A percentile compares a stretch with the other conserved stretches of the same genome.
Evolutionary conservation across 2,113 vertebrate species (phyloP).

Genomic region (Eudorcas thomsonii): DNA sequence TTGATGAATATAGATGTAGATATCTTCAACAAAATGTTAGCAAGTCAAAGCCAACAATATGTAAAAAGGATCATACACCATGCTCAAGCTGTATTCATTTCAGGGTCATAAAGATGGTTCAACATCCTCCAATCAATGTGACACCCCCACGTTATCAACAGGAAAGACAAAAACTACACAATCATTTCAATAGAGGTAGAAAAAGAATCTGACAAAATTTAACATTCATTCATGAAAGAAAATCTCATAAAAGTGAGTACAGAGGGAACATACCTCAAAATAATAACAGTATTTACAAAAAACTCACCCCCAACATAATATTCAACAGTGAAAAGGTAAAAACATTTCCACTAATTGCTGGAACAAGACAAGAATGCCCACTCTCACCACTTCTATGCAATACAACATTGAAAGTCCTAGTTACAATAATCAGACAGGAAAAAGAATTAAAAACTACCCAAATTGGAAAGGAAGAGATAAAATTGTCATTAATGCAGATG

Average conservation of each 20-base stretch:
- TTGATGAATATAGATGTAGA: neutral
- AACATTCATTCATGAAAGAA: neutral
- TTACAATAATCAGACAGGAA: neutral
- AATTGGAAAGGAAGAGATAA: neutral
- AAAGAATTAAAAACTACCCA: neutral
- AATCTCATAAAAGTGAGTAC: neutral
- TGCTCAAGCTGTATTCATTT: neutral
- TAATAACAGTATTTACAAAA: neutral
- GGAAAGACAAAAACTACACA: neutral
- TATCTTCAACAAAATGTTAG: neutral
- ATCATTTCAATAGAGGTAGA: neutral
- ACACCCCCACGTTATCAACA: neutral
- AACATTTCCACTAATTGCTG: neutral
- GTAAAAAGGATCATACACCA: neutral
- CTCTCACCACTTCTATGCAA: neutral
- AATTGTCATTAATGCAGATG: neutral
- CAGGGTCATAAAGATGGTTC: neutral
- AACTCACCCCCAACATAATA: neutral
- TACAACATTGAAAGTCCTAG: neutral
- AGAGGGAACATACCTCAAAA: neutral
- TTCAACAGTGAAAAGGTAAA: neutral
- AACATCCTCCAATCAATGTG: neutral
- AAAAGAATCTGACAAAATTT: neutral
- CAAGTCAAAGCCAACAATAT: neutral
- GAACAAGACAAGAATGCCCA: neutral